phyloP scores from a whole-genome alignment of 2,113 vertebrate genomes.

The Chiloscyllium plagiosum region DNA sequence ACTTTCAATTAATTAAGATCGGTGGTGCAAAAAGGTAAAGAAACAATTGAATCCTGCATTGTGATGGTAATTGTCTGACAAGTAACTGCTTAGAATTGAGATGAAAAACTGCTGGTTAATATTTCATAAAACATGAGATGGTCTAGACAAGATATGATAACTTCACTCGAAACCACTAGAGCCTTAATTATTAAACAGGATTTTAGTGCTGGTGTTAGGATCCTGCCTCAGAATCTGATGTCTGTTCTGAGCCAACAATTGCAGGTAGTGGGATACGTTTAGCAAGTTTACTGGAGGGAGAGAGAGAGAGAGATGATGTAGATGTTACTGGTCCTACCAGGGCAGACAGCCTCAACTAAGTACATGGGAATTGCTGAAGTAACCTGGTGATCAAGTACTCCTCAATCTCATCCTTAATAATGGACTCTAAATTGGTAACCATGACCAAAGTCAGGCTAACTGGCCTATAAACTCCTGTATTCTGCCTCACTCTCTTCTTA shows the following conservation, averaged over 20 bases:
- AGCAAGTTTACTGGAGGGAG: neutral
- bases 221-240: neutral
- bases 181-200: neutral
- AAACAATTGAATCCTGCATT: neutral
- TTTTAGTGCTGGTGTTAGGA: neutral
- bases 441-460: no score
- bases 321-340: neutral
- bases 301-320: neutral
- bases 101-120: neutral
- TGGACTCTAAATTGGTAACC: no score
- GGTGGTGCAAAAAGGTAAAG: conserved; percentile 48
- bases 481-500: no score
- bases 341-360: no score
- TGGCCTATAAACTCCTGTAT: no score
- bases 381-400: no score
- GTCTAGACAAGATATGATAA: neutral
- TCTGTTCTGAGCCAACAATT: neutral
- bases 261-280: neutral
- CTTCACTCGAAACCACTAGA: neutral
- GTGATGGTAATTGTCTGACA: neutral
- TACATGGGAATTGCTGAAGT: neutral
- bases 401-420: no score
- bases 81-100: neutral
- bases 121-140: neutral
- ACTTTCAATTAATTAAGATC: conserved; percentile 43